Percentiles rank a stretch among this genome's conserved stretches.
Conservation (phyloP, 2,888 invertebrate species). For the Gibbula magus region DNA sequence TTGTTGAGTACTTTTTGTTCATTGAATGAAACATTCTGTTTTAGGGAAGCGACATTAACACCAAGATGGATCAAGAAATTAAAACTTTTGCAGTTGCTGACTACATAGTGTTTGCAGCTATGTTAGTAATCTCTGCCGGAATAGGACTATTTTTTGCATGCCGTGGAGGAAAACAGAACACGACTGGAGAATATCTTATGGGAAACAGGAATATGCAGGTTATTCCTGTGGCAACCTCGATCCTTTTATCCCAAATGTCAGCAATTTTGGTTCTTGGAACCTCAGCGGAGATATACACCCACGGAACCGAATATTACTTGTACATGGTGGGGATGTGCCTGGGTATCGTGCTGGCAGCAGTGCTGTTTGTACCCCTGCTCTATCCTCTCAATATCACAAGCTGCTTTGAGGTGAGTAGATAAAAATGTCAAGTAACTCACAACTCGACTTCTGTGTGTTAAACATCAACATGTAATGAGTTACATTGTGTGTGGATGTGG, state of each 20-base stretch:
- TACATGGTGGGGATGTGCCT: constrained; percentile 37
- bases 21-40: too few relatives aligned
- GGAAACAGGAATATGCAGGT: constrained; percentile 61
- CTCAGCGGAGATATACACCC: constrained; percentile 64
- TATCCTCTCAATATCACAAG: constrained; percentile 53
- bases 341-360: constrained; percentile 38
- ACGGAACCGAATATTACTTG: constrained; percentile 56
- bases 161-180: constrained; percentile 51
- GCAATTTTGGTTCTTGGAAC: constrained; percentile 67
- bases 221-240: constrained; percentile 56
- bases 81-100: constrained; percentile 42
- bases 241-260: constrained; percentile 68
- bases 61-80: too few relatives aligned
- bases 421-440: background rate
- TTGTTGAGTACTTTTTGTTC: too few relatives aligned
- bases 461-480: too few relatives aligned
- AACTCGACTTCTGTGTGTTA: too few relatives aligned
- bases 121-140: constrained; percentile 53
- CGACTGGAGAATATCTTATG: constrained; percentile 59
- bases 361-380: constrained; percentile 52
- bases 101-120: constrained; percentile 51
- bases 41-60: too few relatives aligned
- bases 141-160: constrained; percentile 60
- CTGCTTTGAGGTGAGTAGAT: constrained; percentile 47
- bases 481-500: too few relatives aligned